phyloP scores from a whole-genome alignment of 2,797 vertebrate species.

The Triplophysa bombifrons region DNA sequence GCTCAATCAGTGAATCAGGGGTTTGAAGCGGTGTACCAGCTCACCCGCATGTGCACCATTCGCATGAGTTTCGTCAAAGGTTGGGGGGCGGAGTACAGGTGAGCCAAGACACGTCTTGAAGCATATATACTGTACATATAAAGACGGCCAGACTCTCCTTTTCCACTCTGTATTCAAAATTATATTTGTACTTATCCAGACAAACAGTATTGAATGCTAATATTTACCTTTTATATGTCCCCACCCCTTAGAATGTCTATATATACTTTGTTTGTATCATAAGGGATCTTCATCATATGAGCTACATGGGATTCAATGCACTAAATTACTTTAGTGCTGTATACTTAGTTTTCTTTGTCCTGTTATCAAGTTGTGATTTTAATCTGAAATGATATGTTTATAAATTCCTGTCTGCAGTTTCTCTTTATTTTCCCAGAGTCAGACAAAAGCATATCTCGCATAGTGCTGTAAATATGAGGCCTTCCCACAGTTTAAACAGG shows the following conservation, averaged over 20 bases:
- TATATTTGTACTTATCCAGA: too few relatives aligned
- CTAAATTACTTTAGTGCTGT: too few relatives aligned
- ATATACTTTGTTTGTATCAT: too few relatives aligned
- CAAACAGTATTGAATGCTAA: too few relatives aligned
- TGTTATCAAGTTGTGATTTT: too few relatives aligned
- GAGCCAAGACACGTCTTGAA: not conserved
- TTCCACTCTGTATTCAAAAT: too few relatives aligned
- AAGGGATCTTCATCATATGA: too few relatives aligned
- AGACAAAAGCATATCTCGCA: not conserved
- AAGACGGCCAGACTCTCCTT: too few relatives aligned
- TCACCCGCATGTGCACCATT: constrained; percentile 98
- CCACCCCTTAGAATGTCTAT: too few relatives aligned
- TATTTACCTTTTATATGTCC: too few relatives aligned
- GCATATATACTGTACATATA: not conserved
- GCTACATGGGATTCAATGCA: too few relatives aligned
- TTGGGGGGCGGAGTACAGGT: constrained; percentile 99
- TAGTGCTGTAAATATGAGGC: not conserved
- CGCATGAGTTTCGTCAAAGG: constrained; percentile 99
- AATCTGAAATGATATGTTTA: not conserved
- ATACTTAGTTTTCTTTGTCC: too few relatives aligned
- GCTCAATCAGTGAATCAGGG: constrained; percentile 98
- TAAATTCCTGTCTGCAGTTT: not conserved
- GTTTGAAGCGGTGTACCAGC: constrained; percentile 96
- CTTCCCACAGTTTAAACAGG: not conserved
- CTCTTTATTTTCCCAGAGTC: not conserved